phyloP scores from a whole-genome alignment of 2,113 vertebrate species.

The Alosa alosa region DNA sequence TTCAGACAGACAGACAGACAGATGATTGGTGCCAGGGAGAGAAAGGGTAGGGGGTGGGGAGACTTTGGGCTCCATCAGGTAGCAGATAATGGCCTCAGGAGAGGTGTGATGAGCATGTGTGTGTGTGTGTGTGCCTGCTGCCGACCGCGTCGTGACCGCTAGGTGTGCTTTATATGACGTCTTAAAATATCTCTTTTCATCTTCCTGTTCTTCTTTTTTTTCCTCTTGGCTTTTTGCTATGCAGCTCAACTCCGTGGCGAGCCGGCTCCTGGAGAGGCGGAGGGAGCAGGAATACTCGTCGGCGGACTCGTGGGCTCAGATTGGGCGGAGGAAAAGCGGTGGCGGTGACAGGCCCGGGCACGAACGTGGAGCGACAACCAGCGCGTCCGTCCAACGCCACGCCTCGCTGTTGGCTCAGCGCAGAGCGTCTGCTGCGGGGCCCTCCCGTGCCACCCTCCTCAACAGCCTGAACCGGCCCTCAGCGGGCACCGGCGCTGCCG shows the following conservation, averaged over 20 bases:
- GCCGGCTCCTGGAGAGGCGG: slow-evolving; percentile 79
- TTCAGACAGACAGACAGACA: background rate
- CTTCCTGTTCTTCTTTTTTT: slow-evolving; percentile 42
- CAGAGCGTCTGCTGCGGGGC: slow-evolving; percentile 64
- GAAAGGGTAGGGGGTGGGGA: background rate
- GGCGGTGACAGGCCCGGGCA: slow-evolving; percentile 56
- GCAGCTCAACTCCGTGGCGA: slow-evolving; percentile 78
- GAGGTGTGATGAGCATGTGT: background rate
- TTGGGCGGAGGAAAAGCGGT: slow-evolving; percentile 54
- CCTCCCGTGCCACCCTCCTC: slow-evolving; percentile 62
- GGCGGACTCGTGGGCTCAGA: slow-evolving; percentile 73
- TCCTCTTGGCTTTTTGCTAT: slow-evolving; percentile 47
- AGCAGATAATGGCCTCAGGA: background rate
- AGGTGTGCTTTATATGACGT: background rate
- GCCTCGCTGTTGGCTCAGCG: background rate
- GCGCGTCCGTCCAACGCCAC: slow-evolving; percentile 56
- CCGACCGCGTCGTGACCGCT: background rate
- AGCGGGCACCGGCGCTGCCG: slow-evolving; percentile 22
- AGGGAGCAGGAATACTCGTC: slow-evolving; percentile 71
- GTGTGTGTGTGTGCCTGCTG: background rate
- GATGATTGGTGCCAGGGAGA: background rate
- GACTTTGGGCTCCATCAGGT: background rate
- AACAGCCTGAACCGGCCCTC: slow-evolving; percentile 46
- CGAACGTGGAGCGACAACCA: slow-evolving; percentile 52
- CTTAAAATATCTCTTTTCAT: slow-evolving; percentile 26